Evolutionary conservation across 1,140 invertebrate genomes (phyloP).

Genomic region (Lepidurus apus): DNA sequence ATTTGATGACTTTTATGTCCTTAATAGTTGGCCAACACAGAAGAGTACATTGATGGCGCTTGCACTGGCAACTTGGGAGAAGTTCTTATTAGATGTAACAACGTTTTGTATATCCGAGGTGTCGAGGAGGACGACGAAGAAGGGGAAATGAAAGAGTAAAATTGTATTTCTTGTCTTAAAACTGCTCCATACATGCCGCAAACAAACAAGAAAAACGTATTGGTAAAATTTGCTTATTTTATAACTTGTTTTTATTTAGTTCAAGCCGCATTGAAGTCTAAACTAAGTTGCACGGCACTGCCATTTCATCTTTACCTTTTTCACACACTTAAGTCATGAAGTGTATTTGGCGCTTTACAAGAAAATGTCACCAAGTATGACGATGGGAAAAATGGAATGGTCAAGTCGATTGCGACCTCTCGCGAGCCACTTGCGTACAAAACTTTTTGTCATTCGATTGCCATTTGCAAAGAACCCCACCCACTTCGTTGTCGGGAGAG

Average conservation of each 20-base stretch:
- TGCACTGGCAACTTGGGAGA: slow-evolving; percentile 93
- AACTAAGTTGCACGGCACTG: no score
- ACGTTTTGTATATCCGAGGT: slow-evolving; percentile 93
- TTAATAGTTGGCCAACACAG: slow-evolving; percentile 83
- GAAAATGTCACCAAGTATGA: slow-evolving; percentile 22
- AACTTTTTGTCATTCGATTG: slow-evolving; percentile 12
- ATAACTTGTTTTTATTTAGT: neutral
- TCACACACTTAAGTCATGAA: neutral
- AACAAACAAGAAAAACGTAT: no score
- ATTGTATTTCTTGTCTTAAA: slow-evolving; percentile 11
- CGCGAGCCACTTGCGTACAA: slow-evolving; percentile 12
- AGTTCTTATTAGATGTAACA: slow-evolving; percentile 96
- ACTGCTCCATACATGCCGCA: neutral
- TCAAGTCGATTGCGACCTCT: slow-evolving; percentile 21
- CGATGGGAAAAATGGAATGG: slow-evolving; percentile 21
- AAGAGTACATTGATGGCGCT: slow-evolving; percentile 90
- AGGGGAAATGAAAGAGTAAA: slow-evolving; percentile 89
- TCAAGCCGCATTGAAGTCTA: no score
- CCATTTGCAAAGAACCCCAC: slow-evolving; percentile 21
- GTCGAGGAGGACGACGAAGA: slow-evolving; percentile 96
- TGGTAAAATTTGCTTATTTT: neutral
- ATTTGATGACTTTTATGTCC: neutral
- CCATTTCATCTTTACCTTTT: no score
- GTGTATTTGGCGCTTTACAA: slow-evolving; percentile 21
- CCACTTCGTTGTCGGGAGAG: slow-evolving; percentile 20